Evolutionary conservation across 2,113 vertebrate genomes (phyloP).

Genomic region (Agelaius tricolor): DNA sequence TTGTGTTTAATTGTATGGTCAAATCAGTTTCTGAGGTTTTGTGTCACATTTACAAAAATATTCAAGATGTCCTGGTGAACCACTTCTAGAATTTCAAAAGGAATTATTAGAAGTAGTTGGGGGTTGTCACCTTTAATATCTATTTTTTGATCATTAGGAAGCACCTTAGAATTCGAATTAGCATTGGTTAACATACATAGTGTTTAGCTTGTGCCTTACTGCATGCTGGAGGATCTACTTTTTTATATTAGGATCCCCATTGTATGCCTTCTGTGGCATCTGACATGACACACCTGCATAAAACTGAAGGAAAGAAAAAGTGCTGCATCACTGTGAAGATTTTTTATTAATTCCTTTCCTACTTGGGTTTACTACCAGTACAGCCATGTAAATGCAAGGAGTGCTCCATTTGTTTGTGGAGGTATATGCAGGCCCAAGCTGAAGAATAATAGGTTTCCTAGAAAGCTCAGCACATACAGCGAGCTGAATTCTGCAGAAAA

Average conservation of each 20-base stretch:
- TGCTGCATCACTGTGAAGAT: neutral
- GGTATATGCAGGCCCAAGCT: neutral
- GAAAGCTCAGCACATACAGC: neutral
- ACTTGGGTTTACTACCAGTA: neutral
- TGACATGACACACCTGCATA: neutral
- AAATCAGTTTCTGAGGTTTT: neutral
- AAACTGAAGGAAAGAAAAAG: neutral
- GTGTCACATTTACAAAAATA: neutral
- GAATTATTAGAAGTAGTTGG: neutral
- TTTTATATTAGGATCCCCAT: neutral
- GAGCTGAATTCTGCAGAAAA: neutral
- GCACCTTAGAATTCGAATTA: neutral
- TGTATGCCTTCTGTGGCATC: slow-evolving; percentile 9
- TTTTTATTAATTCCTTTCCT: neutral
- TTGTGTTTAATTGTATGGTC: neutral
- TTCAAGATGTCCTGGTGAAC: neutral
- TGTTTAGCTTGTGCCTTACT: slow-evolving; percentile 42
- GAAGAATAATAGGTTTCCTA: neutral
- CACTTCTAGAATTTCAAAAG: neutral
- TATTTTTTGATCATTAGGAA: neutral
- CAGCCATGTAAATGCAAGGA: neutral
- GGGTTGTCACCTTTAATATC: neutral
- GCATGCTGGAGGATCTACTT: neutral
- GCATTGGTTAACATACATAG: neutral
- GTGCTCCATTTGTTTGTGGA: neutral